Base-by-base conservation (phyloP, 2,888 invertebrate species). In the Chloromyia formosa region DNA sequence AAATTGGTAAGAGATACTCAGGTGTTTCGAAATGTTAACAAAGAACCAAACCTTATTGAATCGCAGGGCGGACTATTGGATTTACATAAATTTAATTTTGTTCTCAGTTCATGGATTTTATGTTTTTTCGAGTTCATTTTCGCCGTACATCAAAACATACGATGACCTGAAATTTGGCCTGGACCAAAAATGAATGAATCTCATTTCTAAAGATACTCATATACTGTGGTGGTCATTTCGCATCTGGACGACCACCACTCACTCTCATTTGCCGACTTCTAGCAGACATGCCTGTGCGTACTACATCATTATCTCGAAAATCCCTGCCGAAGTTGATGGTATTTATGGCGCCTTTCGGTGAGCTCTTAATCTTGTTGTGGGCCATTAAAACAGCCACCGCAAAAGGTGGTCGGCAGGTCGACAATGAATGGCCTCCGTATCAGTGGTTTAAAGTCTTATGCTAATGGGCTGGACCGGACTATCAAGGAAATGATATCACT, bases 311-410 rank as follows among this genome's bases (percentile, higher is more conserved):
- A 71, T 71, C 71, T 56, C 18, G 71, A 56, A 35, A 71, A 58
- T 71, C 71, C 71, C 71, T 71, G 71, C 40, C 40, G 40, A 58
- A 27, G 20, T 56, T 40, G 71, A 71, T 71, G 71, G 71, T 35
- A 73, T 73, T 73, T 73, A 73, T 73, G 73, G 73, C 73, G 73
- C 73, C 73, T 73, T 61, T 61, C 61, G 40, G 42, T 72, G 60
- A 73, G 60, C 61, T 73, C 73, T 73, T 73, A 73, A 73, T 73
- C 73, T 73, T 73, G 61, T 20, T 61, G 27, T 58, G 61, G 45
- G 49, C 60, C 60, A 73, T 73, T 45, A 56, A 58, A 71, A 14
- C 40, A 71, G 20, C 40, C 42, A 58, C 56, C 71, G 27, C 66
- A 20, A 66, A 66, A 45, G 45, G 66, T 66, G 66, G 49, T 20